phyloP scores from a whole-genome alignment of 2,888 invertebrate genomes.

The Cheilosia vulpina region DNA sequence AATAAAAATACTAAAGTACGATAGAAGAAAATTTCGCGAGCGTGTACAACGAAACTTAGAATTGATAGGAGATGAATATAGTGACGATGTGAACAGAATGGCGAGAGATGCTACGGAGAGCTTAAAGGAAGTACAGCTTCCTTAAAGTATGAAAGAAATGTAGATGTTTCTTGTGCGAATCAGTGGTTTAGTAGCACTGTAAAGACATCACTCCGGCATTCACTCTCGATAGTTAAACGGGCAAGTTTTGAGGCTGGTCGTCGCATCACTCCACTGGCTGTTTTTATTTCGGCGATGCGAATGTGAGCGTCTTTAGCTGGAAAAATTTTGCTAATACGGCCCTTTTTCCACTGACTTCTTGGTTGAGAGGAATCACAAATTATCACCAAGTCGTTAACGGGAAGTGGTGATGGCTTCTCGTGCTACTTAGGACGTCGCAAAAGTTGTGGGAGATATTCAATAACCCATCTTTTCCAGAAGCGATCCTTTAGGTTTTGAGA shows the following conservation, averaged over 20 bases:
- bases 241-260: not conserved
- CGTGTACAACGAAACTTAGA: not conserved
- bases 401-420: no score
- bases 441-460: no score
- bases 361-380: no score
- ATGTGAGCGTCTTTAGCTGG: no score
- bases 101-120: not conserved
- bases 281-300: no score
- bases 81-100: not conserved
- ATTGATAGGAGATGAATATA: not conserved
- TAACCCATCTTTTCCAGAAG: not conserved
- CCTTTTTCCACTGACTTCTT: no score
- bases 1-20: not conserved
- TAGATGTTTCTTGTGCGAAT: not conserved
- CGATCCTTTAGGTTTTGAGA: not conserved
- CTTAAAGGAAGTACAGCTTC: not conserved
- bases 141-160: not conserved
- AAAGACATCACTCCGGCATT: slow-evolving; percentile 4
- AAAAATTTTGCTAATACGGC: no score
- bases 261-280: no score
- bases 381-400: no score
- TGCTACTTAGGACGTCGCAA: no score
- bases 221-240: not conserved
- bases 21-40: not conserved
- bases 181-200: slow-evolving; percentile 14